These are phyloP conservation scores for Chaenodraco wilsoni DNA, from an alignment of 2,797 vertebrate genomes.

Conservation along the genomic window DNA sequence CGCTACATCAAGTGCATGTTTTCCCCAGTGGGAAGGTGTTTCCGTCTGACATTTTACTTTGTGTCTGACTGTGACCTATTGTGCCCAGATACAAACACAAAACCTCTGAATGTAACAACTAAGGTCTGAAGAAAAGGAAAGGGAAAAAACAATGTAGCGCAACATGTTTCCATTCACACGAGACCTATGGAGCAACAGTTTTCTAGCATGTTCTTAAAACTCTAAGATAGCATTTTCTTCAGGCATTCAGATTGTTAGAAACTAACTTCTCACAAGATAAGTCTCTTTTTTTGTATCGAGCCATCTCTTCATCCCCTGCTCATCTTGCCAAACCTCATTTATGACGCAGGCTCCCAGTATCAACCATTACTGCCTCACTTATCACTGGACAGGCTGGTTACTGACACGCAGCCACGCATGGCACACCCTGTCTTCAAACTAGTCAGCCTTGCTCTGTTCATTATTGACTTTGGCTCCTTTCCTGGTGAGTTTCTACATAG, in stretches of 20 bases:
- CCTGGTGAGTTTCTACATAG: slow-evolving; percentile 13
- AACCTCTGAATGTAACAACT: not conserved
- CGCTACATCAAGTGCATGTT: slow-evolving; percentile 1
- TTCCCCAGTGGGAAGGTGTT: slow-evolving; percentile 17
- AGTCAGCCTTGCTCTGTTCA: slow-evolving; percentile 17
- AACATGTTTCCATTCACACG: slow-evolving; percentile 11
- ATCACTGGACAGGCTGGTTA: slow-evolving; percentile 39
- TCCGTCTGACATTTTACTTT: slow-evolving; percentile 44
- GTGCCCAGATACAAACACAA: slow-evolving; percentile 27
- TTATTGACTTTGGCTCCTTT: slow-evolving; percentile 31
- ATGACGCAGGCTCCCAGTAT: slow-evolving; percentile 33
- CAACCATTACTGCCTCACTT: slow-evolving; percentile 42
- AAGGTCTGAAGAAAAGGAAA: not conserved
- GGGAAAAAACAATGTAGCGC: not conserved
- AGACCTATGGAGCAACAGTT: not conserved
- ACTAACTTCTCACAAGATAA: slow-evolving; percentile 22
- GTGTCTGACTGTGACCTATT: slow-evolving; percentile 39
- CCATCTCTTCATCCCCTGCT: slow-evolving; percentile 52
- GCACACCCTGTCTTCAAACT: slow-evolving; percentile 41
- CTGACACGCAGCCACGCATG: slow-evolving; percentile 44
- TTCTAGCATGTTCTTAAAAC: not conserved
- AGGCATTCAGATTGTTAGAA: not conserved
- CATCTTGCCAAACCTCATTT: slow-evolving; percentile 45
- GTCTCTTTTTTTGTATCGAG: not conserved
- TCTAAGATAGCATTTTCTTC: not conserved